Evolutionary conservation across 2,888 invertebrate species (phyloP).

Genomic region (Lochmaea crataegi): DNA sequence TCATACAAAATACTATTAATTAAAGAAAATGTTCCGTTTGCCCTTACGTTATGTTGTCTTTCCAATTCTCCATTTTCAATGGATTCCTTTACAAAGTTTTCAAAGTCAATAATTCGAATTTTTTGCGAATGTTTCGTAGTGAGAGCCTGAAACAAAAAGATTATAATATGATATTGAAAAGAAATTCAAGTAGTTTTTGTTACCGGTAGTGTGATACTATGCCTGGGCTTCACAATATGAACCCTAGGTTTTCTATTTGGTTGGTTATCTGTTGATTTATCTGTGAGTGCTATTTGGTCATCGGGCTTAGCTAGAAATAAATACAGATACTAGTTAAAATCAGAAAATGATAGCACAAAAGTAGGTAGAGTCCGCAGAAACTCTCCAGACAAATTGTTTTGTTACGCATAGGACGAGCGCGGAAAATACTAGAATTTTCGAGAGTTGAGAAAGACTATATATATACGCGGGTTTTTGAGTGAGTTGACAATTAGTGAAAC

Average conservation of each 20-base stretch:
- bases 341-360: too few relatives aligned
- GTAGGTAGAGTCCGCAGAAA: too few relatives aligned
- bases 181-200: conserved; percentile 4
- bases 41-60: conserved; percentile 47
- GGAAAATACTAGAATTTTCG: too few relatives aligned
- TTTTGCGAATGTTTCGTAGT: conserved; percentile 42
- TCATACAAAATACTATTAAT: too few relatives aligned
- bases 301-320: conserved; percentile 16
- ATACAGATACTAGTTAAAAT: not conserved
- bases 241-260: not conserved
- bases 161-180: not conserved
- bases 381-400: too few relatives aligned
- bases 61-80: conserved; percentile 54
- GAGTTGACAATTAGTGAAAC: too few relatives aligned
- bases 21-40: not conserved
- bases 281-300: conserved; percentile 26
- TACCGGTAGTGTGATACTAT: conserved; percentile 9
- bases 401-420: too few relatives aligned
- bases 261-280: conserved; percentile 15
- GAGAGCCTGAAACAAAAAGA: conserved; percentile 17
- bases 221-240: conserved; percentile 20
- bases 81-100: conserved; percentile 60
- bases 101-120: conserved; percentile 60
- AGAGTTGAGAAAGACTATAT: too few relatives aligned
- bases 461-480: too few relatives aligned